Evolutionary conservation across 2,888 invertebrate species (phyloP), one percentile per base, ranked within the genome.

Genomic region (Antheraea yamamai): DNA sequence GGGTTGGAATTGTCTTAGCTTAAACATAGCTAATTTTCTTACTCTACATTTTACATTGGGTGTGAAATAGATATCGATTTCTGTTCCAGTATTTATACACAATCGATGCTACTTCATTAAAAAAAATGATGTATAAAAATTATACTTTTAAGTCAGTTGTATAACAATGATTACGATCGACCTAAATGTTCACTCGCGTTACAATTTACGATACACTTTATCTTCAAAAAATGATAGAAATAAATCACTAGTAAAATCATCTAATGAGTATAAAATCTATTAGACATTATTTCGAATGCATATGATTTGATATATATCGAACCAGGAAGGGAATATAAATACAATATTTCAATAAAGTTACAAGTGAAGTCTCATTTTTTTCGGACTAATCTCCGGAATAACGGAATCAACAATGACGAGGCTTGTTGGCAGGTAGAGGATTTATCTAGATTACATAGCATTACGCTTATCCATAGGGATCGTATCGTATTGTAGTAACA

Each of bases 111-210:
- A 78, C 75, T 76, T 79, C 35, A 79, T 35, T 35, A 30, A 30
- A 39, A 39, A 39, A 10, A 77, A 81, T 77, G 76, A 77, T 80
- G 78, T 81, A 80, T 78, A 79, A 77, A 81, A 82, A 82, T 75
- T 79, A 81, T 76, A 78, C 76, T 76, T 79, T 77, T 78, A 81
- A 81, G 80, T 80, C 77, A 78, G 80, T 84, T 78, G 77, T 77
- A 81, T 81, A 83, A 82, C 81, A 80, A 81, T 78, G 79, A 81
- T 81, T 81, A 79, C 82, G 79, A 76, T 72, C 80, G 83, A 82
- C 83, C 85, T 81, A 84, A 79, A 82, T 86, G 82, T 79, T 83
- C 80, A 79, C 72, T 74, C 73, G 74, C 79, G 81, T 81, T 81
- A 81, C 80, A 74, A 77, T 79, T 81, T 79, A 81, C 78, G 78